Percentiles rank a stretch among this genome's conserved stretches.
These are phyloP conservation scores for Proteles cristata DNA, from an alignment of 2,113 vertebrate species.

Conservation along the genomic window DNA sequence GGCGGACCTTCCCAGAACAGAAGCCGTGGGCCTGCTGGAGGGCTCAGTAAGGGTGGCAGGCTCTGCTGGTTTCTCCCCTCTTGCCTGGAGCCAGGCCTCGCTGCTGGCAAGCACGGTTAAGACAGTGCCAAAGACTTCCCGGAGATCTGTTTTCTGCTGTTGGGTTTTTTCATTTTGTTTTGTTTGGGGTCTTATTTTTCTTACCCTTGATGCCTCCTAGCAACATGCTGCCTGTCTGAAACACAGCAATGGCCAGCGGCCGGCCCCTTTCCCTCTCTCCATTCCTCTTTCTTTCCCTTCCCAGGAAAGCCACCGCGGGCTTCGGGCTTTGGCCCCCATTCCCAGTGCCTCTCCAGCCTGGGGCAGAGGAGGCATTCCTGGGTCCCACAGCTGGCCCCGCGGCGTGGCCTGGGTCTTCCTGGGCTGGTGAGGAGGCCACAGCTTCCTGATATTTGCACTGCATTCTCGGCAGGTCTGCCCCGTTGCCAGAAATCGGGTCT, in stretches of 20 bases:
- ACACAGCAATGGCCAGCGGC: constrained; percentile 37
- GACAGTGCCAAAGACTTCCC: constrained; percentile 61
- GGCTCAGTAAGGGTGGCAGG: background rate
- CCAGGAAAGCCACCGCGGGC: background rate
- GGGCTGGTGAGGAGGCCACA: background rate
- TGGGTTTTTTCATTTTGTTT: constrained; percentile 28
- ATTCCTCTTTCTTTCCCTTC: background rate
- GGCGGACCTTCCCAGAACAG: background rate
- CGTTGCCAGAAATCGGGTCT: background rate
- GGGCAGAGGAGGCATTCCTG: background rate
- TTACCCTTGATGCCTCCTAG: constrained; percentile 40
- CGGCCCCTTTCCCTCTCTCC: too few relatives aligned
- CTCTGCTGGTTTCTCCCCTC: background rate
- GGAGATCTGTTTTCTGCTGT: constrained; percentile 42
- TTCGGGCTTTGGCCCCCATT: fast-evolving
- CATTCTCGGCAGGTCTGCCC: background rate
- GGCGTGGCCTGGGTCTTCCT: fast-evolving
- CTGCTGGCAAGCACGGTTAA: constrained; percentile 35
- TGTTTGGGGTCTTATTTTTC: constrained; percentile 19
- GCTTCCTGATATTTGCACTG: background rate
- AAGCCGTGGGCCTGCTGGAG: background rate
- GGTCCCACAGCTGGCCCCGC: fast-evolving
- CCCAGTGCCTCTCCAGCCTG: background rate
- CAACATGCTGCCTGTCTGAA: constrained; percentile 49
- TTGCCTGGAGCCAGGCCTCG: background rate